These are phyloP conservation scores for Lepidochrysops patricia DNA, from an alignment of 2,888 invertebrate species.

Conservation along the genomic window DNA sequence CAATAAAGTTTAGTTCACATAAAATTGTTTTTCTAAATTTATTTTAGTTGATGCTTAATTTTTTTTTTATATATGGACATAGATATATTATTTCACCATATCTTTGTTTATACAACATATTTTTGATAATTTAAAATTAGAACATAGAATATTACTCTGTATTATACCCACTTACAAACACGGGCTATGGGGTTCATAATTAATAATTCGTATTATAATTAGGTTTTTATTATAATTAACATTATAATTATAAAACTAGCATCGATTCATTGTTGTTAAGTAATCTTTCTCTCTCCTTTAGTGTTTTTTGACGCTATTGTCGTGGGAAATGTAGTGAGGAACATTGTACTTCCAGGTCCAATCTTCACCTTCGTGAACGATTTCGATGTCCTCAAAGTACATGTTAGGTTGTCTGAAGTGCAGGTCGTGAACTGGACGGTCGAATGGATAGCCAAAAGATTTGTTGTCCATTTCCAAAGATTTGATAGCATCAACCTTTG, in stretches of 20 bases:
- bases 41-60: not conserved
- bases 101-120: no score
- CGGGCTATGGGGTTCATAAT: no score
- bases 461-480: slow-evolving; percentile 57
- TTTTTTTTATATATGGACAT: no score
- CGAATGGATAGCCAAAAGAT: slow-evolving; percentile 75
- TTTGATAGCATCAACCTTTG: slow-evolving; percentile 34
- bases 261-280: not conserved
- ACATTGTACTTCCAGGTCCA: slow-evolving; percentile 41
- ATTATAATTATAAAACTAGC: not conserved
- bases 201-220: no score
- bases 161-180: no score
- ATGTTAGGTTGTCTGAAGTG: slow-evolving; percentile 74
- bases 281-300: slow-evolving; percentile 32
- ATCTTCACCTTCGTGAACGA: slow-evolving; percentile 65
- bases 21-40: no score
- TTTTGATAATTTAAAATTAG: no score
- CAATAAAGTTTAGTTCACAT: not conserved
- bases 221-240: slow-evolving; percentile 2
- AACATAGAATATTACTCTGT: no score
- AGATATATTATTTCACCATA: no score
- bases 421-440: slow-evolving; percentile 61
- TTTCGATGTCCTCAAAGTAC: slow-evolving; percentile 73
- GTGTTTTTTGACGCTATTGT: slow-evolving; percentile 34
- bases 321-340: slow-evolving; percentile 32